These are phyloP conservation scores for Alcedo quadribrachys DNA, from an alignment of 2,797 vertebrate species.

Conservation along the genomic window DNA sequence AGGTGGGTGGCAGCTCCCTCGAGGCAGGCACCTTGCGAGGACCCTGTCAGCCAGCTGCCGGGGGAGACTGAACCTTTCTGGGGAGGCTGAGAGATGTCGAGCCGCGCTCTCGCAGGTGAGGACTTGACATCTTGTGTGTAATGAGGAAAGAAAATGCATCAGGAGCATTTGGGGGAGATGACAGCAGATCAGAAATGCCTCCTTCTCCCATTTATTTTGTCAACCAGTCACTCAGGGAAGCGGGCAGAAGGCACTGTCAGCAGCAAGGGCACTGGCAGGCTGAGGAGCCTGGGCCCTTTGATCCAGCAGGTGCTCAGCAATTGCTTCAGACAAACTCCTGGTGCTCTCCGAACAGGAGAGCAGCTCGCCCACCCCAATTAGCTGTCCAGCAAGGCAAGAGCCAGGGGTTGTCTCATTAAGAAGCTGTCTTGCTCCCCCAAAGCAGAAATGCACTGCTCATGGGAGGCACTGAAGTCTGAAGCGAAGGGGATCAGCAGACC, in stretches of 20 bases:
- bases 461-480: rapidly evolving
- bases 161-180: constrained; percentile 63
- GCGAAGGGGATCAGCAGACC: rapidly evolving
- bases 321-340: constrained; percentile 26
- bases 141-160: constrained; percentile 73
- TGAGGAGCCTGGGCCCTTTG: constrained; percentile 41
- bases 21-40: not conserved
- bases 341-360: not conserved
- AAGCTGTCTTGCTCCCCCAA: not conserved
- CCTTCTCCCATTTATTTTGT: constrained; percentile 69
- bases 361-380: constrained; percentile 35
- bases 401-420: not conserved
- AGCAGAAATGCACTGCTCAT: rapidly evolving
- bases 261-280: not conserved
- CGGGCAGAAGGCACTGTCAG: not conserved
- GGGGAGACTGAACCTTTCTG: not conserved
- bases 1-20: not conserved
- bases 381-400: not conserved
- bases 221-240: constrained; percentile 64
- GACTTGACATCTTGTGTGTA: constrained; percentile 49
- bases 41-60: not conserved
- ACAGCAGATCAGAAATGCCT: constrained; percentile 70
- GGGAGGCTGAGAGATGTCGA: not conserved
- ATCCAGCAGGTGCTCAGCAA: constrained; percentile 24
- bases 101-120: constrained; percentile 21